Base-by-base conservation (phyloP, 1,140 invertebrate species). In the Ceratoteleas bidentatus region DNA sequence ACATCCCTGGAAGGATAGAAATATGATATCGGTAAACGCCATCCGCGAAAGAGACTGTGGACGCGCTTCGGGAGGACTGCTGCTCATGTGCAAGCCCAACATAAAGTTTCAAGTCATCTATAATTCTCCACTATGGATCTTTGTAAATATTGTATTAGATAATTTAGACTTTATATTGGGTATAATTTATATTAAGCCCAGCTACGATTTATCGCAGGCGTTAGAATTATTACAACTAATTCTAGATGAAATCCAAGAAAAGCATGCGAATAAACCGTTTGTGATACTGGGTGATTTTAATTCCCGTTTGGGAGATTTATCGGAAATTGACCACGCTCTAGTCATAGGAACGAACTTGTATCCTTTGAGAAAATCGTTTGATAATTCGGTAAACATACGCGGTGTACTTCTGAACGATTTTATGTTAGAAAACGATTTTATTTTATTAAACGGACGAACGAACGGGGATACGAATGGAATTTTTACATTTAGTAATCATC, bases 221-320 rank as follows among this genome's bases (percentile, higher is more conserved):
- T 53, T 65, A 10, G 34, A 65, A 4, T 8, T 65, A 15, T 40
- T 65, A 24, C 62, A 65, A 53, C 0, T 40, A 0, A 6, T 4
- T 7, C 0, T 53, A 11, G 34, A 65, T 11, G 14, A 52, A 10
- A 10, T 53, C 24, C 53, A 3, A 6, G 40, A 40, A 4, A 34
- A 24, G 32, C 36, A 49, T 49, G 34, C 49, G 7, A 34, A 65
- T 33, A 43, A 53, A 53, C 34, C n/a, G 15, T 40, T 65, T 24
- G 15, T 65, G 24, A 7, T 65, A 45, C 50, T 58, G 9, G 69
- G 69, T 5, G 77, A 81, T 33, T 81, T 74, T 49, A 81, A 81
- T 49, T 32, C 47, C 16, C n/a, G 61, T 47, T 11, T 81, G 24
- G 49, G 38, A 2, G 11, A 36, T 11, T 33, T 65, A 4, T 52